Base-by-base conservation (phyloP, 2,888 invertebrate genomes). In the Zygaena filipendulae region DNA sequence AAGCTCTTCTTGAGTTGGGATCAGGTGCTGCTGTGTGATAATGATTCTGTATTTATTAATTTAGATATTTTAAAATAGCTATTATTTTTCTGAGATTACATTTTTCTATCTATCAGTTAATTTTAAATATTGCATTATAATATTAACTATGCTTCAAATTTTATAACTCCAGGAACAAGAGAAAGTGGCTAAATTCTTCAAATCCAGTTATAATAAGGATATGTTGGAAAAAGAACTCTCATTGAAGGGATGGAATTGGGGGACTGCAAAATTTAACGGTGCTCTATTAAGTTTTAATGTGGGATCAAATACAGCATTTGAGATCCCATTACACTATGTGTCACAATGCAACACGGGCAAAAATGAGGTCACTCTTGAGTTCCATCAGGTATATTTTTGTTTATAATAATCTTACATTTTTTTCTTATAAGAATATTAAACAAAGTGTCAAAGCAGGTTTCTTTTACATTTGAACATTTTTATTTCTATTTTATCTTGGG, bases 181-280 rank as follows among this genome's bases (percentile, higher is more conserved):
- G 24, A 96, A 95, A 60, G 84, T 99, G 23, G 88, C 91, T 0
- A 91, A 92, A 47, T 98, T 95, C 64, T 91, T 97, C 44, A 85
- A 88, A 39, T 81, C 83, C 4, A 87, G 90, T 41, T 97, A 96
- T 63, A 83, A 87, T 13, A 89, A 91, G 44, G 90, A 92, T 32
- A 87, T 97, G 86, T 77, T 93, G 24, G 95, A 94, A 50, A 93
- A 92, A 50, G 98, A 99, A 52, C 70, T 96, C 28, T 92, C 95
- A 39, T 81, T 97, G 1, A 97, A 95, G 61, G 99, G 99, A 1
- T 99, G 98, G 98, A 99, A 99, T 68, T 99, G 98, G 95, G 99
- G 99, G 13, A 91, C 92, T 0, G 95, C 95, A 0, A 91, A 92
- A 47, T 98, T 99, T 58, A 88, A 87, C 47, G 98, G 95, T 3